Conservation (phyloP, 1,140 invertebrate species). For the Ylistrum balloti region DNA sequence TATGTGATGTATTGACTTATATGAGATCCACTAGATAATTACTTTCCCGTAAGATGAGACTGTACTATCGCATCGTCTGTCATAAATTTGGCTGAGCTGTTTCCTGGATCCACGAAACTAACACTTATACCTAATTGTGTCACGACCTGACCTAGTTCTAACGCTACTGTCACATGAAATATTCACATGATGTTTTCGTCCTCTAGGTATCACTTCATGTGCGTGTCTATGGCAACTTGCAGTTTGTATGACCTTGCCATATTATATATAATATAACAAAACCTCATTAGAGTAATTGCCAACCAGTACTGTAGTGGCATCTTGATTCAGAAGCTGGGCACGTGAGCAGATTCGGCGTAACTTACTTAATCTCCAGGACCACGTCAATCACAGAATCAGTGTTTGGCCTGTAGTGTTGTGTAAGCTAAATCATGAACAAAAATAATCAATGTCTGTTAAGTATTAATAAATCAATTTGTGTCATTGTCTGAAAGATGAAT, state of each 20-base stretch:
- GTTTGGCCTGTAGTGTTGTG: neutral
- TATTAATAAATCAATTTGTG: too few species aligned
- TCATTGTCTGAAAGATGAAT: too few species aligned
- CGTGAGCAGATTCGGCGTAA: neutral
- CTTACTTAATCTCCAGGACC: neutral
- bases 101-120: neutral
- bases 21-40: too few species aligned
- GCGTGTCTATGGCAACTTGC: neutral
- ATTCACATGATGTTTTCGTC: neutral
- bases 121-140: neutral
- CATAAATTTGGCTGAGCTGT: neutral
- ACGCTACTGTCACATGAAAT: slow-evolving; percentile 7
- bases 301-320: neutral
- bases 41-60: too few species aligned
- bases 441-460: too few species aligned
- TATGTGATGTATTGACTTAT: too few species aligned
- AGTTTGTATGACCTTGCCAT: slow-evolving; percentile 4
- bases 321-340: neutral
- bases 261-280: neutral
- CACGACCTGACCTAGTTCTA: neutral
- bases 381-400: neutral
- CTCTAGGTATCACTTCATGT: neutral
- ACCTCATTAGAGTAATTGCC: neutral
- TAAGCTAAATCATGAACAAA: too few species aligned
- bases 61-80: too few species aligned